A percentile compares a stretch with the other conserved stretches of the same genome.
These are phyloP conservation scores for Romanogobio albipinnatus DNA, from an alignment of 2,113 vertebrate species.

Conservation along the genomic window DNA sequence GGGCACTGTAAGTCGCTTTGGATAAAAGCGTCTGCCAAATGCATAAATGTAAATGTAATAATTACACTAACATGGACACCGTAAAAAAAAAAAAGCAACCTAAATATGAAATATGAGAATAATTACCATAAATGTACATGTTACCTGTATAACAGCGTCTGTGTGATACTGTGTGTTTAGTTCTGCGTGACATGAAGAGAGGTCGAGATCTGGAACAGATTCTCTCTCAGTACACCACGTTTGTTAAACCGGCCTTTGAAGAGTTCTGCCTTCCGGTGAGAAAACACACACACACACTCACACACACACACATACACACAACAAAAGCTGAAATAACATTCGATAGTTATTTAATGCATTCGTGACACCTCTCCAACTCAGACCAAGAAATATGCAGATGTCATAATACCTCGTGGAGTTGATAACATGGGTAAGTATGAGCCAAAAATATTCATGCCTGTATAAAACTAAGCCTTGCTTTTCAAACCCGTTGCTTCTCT, in stretches of 20 bases:
- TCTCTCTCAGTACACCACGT: slow-evolving; percentile 93
- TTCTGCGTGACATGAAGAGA: slow-evolving; percentile 91
- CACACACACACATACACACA: too few species aligned
- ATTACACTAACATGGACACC: too few species aligned
- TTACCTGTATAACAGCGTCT: neutral
- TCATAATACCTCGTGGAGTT: slow-evolving; percentile 95
- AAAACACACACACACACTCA: neutral
- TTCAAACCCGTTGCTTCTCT: neutral
- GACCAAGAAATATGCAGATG: slow-evolving; percentile 98
- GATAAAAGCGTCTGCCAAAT: too few species aligned
- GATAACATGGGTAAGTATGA: slow-evolving; percentile 95
- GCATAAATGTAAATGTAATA: too few species aligned
- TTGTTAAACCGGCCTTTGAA: slow-evolving; percentile 96
- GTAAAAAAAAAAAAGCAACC: too few species aligned
- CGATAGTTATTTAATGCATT: neutral
- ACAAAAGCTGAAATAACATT: neutral
- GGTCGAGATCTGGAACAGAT: slow-evolving; percentile 97
- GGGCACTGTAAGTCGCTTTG: too few species aligned
- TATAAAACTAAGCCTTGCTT: neutral
- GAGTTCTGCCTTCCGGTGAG: slow-evolving; percentile 95
- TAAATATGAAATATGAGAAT: neutral
- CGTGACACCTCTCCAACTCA: slow-evolving; percentile 64
- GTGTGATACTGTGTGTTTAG: slow-evolving; percentile 65
- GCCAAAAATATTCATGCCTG: neutral
- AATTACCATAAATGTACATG: neutral